These are phyloP conservation scores for Carposina sasakii DNA, from an alignment of 1,140 invertebrate genomes.

Conservation along the genomic window DNA sequence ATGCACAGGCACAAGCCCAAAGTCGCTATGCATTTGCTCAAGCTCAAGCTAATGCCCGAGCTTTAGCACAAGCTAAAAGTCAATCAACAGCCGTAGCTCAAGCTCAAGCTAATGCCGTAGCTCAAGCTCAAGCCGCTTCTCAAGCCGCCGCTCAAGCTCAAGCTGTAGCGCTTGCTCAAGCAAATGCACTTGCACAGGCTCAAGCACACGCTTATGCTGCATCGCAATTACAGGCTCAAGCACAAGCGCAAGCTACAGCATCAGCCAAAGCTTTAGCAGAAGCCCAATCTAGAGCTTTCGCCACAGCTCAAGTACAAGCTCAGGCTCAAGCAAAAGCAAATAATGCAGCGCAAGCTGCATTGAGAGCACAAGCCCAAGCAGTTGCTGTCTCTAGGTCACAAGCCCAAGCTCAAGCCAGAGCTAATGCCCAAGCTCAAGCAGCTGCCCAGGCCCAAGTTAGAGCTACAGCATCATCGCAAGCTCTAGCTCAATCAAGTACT, in stretches of 20 bases:
- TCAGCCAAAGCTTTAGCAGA: neutral
- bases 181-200: neutral
- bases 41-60: neutral
- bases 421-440: neutral
- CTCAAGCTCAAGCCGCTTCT: neutral
- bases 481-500: neutral
- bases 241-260: constrained; percentile 3
- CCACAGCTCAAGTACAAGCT: neutral
- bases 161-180: neutral
- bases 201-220: neutral
- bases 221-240: neutral
- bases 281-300: neutral
- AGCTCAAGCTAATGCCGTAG: neutral
- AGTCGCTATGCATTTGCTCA: neutral
- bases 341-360: neutral
- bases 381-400: too few species aligned
- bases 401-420: constrained; percentile 1
- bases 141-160: neutral
- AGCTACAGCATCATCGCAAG: neutral
- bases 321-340: constrained; percentile 2
- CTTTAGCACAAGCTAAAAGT: constrained; percentile 8
- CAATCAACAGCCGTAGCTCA: neutral
- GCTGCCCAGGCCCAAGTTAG: neutral
- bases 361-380: neutral
- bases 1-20: neutral